Evolutionary conservation across 35 echinoderm and acorn worm genomes (phyloP).

Genomic region (Stichopus chloronotus): DNA sequence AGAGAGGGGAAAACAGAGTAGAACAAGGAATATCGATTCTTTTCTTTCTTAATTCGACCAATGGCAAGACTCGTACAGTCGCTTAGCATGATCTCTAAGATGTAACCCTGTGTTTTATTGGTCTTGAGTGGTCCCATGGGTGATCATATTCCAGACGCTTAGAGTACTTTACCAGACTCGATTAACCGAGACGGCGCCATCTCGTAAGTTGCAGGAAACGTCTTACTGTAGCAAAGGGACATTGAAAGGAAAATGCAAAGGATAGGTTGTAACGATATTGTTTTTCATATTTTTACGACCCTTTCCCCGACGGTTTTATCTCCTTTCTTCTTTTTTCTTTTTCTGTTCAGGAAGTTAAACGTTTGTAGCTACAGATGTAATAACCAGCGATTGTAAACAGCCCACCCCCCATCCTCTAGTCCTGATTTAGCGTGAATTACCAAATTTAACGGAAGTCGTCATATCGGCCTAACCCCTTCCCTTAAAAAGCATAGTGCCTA

Average conservation of each 20-base stretch:
- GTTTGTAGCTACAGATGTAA: too few species aligned
- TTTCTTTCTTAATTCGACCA: neutral
- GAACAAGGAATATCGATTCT: too few species aligned
- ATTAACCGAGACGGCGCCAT: constrained; percentile 40
- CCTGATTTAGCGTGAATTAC: too few species aligned
- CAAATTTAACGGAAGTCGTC: too few species aligned
- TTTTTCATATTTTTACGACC: constrained; percentile 22
- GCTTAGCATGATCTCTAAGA: neutral
- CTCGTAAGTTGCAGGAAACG: neutral
- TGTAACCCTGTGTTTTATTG: constrained; percentile 55
- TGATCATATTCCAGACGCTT: neutral
- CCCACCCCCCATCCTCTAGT: too few species aligned
- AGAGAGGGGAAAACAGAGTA: neutral
- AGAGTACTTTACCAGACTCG: constrained; percentile 50
- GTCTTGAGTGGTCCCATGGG: constrained; percentile 33
- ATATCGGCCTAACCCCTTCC: too few species aligned
- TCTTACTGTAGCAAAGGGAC: constrained; percentile 42
- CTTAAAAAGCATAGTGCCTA: too few species aligned
- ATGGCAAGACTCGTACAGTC: constrained; percentile 7
- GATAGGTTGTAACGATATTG: constrained; percentile 24
- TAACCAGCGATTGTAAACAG: too few species aligned
- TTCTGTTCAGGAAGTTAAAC: too few species aligned
- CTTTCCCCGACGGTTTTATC: too few species aligned
- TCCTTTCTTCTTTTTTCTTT: too few species aligned
- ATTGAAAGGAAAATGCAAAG: constrained; percentile 17